Evolutionary conservation across 2,888 invertebrate genomes (phyloP).

Genomic region (Eupithecia subfuscata): DNA sequence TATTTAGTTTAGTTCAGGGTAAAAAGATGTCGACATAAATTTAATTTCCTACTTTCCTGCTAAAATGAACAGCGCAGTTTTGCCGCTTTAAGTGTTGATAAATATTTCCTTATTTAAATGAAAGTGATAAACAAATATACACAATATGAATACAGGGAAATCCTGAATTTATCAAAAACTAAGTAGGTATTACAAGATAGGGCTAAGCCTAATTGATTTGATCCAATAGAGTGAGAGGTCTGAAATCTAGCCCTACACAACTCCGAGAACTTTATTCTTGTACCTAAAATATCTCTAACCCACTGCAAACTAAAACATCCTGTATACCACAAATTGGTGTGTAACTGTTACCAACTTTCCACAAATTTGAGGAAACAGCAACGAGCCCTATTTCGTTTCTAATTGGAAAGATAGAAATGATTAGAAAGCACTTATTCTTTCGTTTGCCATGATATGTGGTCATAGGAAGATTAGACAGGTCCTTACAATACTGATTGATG

Average conservation of each 20-base stretch:
- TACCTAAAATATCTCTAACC: not conserved
- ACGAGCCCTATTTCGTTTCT: constrained; percentile 34
- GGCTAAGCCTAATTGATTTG: not conserved
- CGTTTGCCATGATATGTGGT: not conserved
- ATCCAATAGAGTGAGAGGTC: not conserved
- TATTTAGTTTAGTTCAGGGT: too few species aligned
- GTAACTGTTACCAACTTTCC: constrained; percentile 48
- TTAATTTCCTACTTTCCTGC: too few species aligned
- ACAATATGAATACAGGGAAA: not conserved
- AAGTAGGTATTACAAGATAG: not conserved
- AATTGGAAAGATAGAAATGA: constrained; percentile 33
- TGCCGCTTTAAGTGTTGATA: not conserved
- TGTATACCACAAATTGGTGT: constrained; percentile 50
- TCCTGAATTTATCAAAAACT: not conserved
- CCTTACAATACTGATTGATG: not conserved
- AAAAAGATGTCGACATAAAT: not conserved
- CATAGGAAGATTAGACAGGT: not conserved
- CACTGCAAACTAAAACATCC: constrained; percentile 12
- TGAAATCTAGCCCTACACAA: not conserved
- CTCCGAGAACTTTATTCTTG: not conserved
- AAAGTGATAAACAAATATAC: not conserved
- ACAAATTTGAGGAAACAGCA: constrained; percentile 52
- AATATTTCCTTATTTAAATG: not conserved
- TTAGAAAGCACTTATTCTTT: not conserved
- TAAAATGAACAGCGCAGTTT: not conserved